Evolutionary conservation across 2,113 vertebrate species (phyloP).

Genomic region (Cyrtonyx montezumae): DNA sequence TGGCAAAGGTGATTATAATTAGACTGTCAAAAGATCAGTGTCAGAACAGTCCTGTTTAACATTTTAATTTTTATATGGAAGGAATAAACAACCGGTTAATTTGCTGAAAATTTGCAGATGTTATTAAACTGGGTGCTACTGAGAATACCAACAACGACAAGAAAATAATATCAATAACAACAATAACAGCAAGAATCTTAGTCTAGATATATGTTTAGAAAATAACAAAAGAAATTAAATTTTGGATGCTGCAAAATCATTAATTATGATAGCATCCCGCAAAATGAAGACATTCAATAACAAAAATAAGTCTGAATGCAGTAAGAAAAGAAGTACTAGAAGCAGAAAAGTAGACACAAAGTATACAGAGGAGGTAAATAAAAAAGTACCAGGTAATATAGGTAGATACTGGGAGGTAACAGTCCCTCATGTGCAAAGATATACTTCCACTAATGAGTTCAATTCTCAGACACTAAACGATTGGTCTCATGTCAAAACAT

Average conservation of each 20-base stretch:
- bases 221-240: slow-evolving; percentile 26
- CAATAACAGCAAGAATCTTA: not conserved
- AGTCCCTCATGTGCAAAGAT: not conserved
- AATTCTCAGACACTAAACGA: not conserved
- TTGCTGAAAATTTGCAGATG: slow-evolving; percentile 24
- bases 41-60: slow-evolving; percentile 9
- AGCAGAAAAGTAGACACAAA: slow-evolving; percentile 1
- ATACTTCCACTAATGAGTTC: not conserved
- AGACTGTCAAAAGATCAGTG: not conserved
- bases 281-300: slow-evolving; percentile 25
- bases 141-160: slow-evolving; percentile 2
- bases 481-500: not conserved
- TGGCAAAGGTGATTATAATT: slow-evolving; percentile 13
- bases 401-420: not conserved
- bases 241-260: not conserved
- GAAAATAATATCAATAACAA: not conserved
- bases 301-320: not conserved
- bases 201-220: slow-evolving; percentile 7
- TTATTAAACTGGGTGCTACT: not conserved
- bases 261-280: not conserved
- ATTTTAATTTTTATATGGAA: slow-evolving; percentile 31
- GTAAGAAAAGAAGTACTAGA: not conserved
- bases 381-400: not conserved
- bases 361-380: not conserved
- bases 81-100: slow-evolving; percentile 39